phyloP scores from a whole-genome alignment of 2,113 vertebrate genomes.

The Gracilinanus agilis region DNA sequence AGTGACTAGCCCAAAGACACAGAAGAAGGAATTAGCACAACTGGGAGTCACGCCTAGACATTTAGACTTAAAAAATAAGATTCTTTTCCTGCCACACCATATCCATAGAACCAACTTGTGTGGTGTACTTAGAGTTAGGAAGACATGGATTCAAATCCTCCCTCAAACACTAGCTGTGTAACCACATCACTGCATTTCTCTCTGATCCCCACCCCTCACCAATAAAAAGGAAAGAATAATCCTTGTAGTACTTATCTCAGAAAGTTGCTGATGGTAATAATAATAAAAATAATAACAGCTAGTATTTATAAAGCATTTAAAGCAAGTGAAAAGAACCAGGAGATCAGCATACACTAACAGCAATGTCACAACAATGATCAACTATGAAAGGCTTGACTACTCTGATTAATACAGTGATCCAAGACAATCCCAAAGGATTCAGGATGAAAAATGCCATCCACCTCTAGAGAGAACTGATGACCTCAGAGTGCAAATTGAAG shows the following conservation, averaged over 20 bases:
- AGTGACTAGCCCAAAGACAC: background rate
- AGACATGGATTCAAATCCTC: background rate
- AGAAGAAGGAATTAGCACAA: background rate
- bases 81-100: background rate
- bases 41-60: background rate
- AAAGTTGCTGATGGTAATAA: no score
- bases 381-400: background rate
- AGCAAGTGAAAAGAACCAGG: background rate
- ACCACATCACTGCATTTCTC: background rate
- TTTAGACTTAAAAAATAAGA: background rate
- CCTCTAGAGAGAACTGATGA: background rate
- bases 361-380: background rate
- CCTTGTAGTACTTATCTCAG: no score
- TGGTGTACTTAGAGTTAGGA: background rate
- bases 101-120: background rate
- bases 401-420: background rate
- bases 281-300: no score
- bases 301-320: no score
- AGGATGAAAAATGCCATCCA: background rate
- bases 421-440: background rate
- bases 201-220: background rate
- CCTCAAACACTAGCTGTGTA: background rate
- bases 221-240: no score
- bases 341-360: background rate
- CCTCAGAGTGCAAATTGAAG: background rate